Evolutionary conservation across 2,113 vertebrate species (phyloP).

Genomic region (Tichodroma muraria): DNA sequence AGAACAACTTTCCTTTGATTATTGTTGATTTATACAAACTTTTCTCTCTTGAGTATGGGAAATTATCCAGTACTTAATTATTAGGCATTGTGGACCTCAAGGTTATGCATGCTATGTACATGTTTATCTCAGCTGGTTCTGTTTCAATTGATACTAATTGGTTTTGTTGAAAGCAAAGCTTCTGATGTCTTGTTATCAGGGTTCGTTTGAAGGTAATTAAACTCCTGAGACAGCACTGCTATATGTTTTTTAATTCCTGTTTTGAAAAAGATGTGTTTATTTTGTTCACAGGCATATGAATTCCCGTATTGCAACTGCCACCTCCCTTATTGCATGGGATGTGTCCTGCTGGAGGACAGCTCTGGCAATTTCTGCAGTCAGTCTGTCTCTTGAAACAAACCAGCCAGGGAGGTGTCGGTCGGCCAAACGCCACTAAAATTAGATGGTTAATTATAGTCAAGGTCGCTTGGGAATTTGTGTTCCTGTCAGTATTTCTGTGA

Average conservation of each 20-base stretch:
- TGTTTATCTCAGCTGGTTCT: slow-evolving; percentile 4
- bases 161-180: slow-evolving; percentile 22
- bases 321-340: neutral
- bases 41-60: neutral
- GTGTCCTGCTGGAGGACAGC: neutral
- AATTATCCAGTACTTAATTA: slow-evolving; percentile 26
- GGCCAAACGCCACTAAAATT: neutral
- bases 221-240: neutral
- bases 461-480: neutral
- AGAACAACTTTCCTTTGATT: slow-evolving; percentile 1
- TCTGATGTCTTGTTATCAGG: slow-evolving; percentile 8
- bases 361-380: neutral
- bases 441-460: slow-evolving; percentile 21
- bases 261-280: neutral
- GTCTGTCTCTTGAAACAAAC: neutral
- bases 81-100: slow-evolving; percentile 8
- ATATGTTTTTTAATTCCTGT: neutral
- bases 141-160: slow-evolving; percentile 30
- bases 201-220: neutral
- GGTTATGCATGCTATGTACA: neutral
- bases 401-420: neutral
- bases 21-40: neutral
- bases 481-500: neutral
- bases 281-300: neutral
- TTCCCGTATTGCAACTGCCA: neutral